Evolutionary conservation across 2,797 vertebrate species (phyloP), one percentile per base, ranked within the genome.

Genomic region (Loriculus beryllinus): DNA sequence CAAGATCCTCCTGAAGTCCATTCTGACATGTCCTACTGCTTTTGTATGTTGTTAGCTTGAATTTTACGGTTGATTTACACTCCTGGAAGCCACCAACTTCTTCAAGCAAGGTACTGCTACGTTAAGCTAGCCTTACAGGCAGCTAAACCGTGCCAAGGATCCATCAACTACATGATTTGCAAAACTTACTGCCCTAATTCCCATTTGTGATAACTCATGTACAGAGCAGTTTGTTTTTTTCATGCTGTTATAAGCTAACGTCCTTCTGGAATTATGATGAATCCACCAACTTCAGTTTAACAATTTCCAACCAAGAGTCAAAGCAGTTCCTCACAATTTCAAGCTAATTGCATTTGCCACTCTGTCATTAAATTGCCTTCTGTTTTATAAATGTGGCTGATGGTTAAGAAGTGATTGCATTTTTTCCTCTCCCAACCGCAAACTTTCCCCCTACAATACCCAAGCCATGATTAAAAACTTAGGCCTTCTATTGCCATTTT

Each of bases 41-140:
- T 93, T 74, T 74, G 51, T 39, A 33, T 33, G 60, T 7, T n/a
- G 37, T 82, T n/a, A 86, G 60, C 51, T 92, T 84, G 28, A 68
- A 68, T 77, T 79, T 84, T 25, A 82, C 4, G 77, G 74, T n/a
- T 91, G 89, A 77, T 92, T 90, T 95, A 51, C 74, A 51, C 64
- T 93, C 82, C 59, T 92, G 91, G 82, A 96, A 93, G 95, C 69
- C 76, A 93, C 35, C 80, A 75, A 26, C 72, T 69, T 69, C 93
- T 82, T 71, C 88, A 74, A 80, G 86, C 74, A 80, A 89, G 84
- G 31, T 52, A 21, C 48, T 78, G 84, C 76, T 89, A 56, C 0
- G 0, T 51, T 51, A 22, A 91, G 82, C 60, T 70, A 72, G 72
- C 62, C 9, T 1, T 13, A 65, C 62, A 35, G 45, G 19, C 81